A percentile compares a stretch with the other conserved stretches of the same genome.
phyloP scores from a whole-genome alignment of 2,888 invertebrate genomes.

The Lycocerus yunnanus region DNA sequence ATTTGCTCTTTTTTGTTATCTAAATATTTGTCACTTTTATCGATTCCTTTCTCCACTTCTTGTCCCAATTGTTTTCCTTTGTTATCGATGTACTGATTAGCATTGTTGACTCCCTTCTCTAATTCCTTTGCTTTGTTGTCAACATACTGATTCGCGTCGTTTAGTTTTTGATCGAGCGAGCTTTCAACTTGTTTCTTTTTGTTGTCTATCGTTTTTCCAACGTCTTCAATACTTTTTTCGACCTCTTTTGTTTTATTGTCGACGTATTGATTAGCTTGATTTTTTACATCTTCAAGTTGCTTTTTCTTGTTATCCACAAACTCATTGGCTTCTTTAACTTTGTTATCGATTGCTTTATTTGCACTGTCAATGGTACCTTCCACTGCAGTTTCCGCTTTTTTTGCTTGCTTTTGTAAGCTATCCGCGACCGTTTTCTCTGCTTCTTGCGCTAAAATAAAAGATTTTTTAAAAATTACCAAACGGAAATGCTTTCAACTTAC shows the following conservation, averaged over 20 bases:
- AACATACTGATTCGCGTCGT: constrained; percentile 25
- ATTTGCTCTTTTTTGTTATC: constrained; percentile 35
- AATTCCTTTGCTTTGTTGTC: constrained; percentile 20
- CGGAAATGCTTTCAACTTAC: constrained; percentile 37
- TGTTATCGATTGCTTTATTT: constrained; percentile 33
- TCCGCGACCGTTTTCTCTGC: constrained; percentile 44
- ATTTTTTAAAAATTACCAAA: neutral
- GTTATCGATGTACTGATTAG: constrained; percentile 28
- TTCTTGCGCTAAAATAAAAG: neutral
- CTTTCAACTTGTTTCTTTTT: constrained; percentile 35
- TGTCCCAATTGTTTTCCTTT: constrained; percentile 25
- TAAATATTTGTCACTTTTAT: constrained; percentile 26
- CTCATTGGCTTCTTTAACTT: constrained; percentile 31
- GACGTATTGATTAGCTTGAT: constrained; percentile 35
- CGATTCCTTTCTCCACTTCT: constrained; percentile 15
- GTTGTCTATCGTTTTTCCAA: constrained; percentile 43
- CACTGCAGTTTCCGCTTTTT: constrained; percentile 49
- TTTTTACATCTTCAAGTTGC: constrained; percentile 21
- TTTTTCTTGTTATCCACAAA: constrained; percentile 32
- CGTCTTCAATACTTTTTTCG: constrained; percentile 22
- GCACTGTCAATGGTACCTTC: constrained; percentile 46
- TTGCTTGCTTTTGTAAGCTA: constrained; percentile 48
- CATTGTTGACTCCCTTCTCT: constrained; percentile 19
- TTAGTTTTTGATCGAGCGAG: constrained; percentile 22
- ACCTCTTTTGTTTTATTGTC: constrained; percentile 43